Conservation (phyloP, 2,888 invertebrate genomes). For the Cosmia pyralina region DNA sequence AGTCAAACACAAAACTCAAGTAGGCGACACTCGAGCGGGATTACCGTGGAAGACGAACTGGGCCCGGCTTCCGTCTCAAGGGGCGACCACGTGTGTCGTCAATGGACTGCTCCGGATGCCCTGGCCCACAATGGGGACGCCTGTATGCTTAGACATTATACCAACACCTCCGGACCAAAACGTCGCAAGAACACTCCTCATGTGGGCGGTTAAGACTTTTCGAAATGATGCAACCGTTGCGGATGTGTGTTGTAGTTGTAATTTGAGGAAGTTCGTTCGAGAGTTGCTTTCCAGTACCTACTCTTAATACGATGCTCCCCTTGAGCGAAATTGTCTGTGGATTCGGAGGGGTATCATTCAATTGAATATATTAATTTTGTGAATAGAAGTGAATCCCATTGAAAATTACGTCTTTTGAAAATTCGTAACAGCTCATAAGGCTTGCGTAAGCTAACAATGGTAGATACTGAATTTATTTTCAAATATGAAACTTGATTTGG, state of each 20-base stretch:
- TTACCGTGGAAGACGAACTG: constrained; percentile 69
- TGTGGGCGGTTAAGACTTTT: constrained; percentile 57
- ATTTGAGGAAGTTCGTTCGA: constrained; percentile 64
- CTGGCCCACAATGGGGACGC: constrained; percentile 75
- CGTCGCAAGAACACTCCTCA: constrained; percentile 41
- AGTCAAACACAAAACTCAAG: constrained; percentile 62
- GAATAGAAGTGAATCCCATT: constrained; percentile 28
- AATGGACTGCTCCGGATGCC: constrained; percentile 85
- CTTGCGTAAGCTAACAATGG: constrained; percentile 5
- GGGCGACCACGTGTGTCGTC: constrained; percentile 84
- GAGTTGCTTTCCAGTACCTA: constrained; percentile 57
- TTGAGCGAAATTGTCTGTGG: constrained; percentile 53
- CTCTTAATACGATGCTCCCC: constrained; percentile 51
- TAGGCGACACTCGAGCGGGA: constrained; percentile 68
- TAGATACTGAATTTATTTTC: constrained; percentile 1
- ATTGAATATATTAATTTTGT: constrained; percentile 31
- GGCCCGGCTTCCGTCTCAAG: constrained; percentile 82
- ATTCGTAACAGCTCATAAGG: neutral
- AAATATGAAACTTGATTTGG: neutral
- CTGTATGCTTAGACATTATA: constrained; percentile 69
- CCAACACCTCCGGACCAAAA: constrained; percentile 58
- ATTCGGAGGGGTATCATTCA: constrained; percentile 35
- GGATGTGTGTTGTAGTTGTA: constrained; percentile 63
- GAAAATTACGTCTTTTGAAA: constrained; percentile 45
- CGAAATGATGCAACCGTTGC: constrained; percentile 46